These are phyloP conservation scores for Pentalonia nigronervosa DNA, from an alignment of 1,140 invertebrate genomes.

Conservation along the genomic window DNA sequence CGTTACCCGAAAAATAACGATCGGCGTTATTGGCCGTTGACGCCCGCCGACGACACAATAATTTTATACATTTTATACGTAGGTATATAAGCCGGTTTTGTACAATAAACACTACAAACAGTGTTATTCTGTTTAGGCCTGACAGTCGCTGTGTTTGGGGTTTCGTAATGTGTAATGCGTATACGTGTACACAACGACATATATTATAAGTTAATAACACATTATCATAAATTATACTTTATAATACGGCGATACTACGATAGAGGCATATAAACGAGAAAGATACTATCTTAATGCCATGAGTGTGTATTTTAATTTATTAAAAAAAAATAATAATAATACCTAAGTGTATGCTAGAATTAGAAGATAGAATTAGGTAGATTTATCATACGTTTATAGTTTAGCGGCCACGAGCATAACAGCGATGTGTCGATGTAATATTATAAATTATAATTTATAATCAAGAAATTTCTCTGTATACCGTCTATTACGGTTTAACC, in stretches of 20 bases:
- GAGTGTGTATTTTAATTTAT: background rate
- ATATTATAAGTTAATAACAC: background rate
- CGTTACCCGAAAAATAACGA: background rate
- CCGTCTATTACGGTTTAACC: no score
- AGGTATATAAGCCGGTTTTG: background rate
- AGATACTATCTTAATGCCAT: background rate
- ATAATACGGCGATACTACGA: background rate
- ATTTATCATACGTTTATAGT: background rate
- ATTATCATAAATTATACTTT: constrained; percentile 1
- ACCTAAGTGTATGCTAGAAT: background rate
- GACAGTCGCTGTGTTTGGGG: background rate
- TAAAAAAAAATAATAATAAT: background rate
- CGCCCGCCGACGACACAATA: background rate
- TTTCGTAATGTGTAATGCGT: background rate
- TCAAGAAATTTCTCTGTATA: no score
- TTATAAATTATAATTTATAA: background rate
- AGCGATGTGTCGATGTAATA: background rate
- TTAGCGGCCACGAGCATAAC: background rate
- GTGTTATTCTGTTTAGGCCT: background rate
- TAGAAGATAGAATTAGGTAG: background rate
- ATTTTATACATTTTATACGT: background rate
- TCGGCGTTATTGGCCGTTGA: background rate
- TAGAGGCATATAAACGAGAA: background rate
- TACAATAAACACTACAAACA: background rate
- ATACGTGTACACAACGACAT: background rate